phyloP scores from a whole-genome alignment of 2,888 invertebrate species.

The Apamea crenata region DNA sequence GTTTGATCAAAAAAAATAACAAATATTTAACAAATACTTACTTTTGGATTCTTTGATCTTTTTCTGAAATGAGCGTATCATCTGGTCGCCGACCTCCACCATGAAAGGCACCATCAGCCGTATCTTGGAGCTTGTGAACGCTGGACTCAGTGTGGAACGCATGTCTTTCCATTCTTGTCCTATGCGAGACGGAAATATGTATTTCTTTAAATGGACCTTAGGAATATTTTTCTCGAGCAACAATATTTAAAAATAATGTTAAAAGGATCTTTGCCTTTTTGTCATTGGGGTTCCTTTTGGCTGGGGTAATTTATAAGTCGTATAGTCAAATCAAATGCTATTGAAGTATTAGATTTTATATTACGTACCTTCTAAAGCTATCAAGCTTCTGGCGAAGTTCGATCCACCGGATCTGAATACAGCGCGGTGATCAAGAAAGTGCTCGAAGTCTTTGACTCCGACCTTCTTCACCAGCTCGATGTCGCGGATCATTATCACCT shows the following conservation, averaged over 20 bases:
- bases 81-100: constrained; percentile 80
- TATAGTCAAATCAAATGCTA: not conserved
- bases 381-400: constrained; percentile 86
- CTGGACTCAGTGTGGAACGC: constrained; percentile 85
- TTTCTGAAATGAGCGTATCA: constrained; percentile 73
- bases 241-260: not conserved
- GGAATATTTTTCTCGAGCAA: not conserved
- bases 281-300: not conserved
- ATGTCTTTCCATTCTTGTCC: constrained; percentile 85
- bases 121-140: constrained; percentile 89
- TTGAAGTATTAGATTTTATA: not conserved
- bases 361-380: constrained; percentile 81
- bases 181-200: constrained; percentile 39
- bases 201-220: not conserved
- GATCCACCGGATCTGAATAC: constrained; percentile 81
- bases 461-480: constrained; percentile 87
- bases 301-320: not conserved
- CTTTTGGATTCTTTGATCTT: constrained; percentile 72
- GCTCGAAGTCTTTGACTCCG: constrained; percentile 89
- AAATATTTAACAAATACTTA: constrained; percentile 41
- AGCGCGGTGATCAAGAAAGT: constrained; percentile 86
- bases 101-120: constrained; percentile 84
- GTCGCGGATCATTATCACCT: constrained; percentile 83
- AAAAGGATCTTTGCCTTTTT: not conserved
- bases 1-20: not conserved